Base-by-base conservation (phyloP, 2,888 invertebrate species). In the Drosophila phalerata region DNA sequence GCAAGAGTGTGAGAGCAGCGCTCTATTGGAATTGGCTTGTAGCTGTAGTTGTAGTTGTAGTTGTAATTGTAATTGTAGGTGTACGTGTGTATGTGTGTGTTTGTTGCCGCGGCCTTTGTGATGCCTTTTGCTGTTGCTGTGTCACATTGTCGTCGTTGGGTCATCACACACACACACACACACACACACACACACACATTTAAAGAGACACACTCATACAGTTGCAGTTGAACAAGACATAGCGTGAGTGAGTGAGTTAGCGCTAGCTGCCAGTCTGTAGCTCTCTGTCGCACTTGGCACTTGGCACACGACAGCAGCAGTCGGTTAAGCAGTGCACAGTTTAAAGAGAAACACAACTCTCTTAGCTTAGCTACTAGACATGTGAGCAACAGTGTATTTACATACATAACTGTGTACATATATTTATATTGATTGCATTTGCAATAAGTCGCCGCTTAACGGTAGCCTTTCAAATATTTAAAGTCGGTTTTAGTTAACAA, bases 141-240 rank as follows among this genome's bases (percentile, higher is more conserved):
- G 84, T 81, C 84, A 86, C 77, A 86, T 79, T 86, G 83, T 85
- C 83, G 83, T 81, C 85, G 86, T 83, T 81, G 76, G 83, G 83
- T 85, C 86, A 86, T 65, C 73, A 68, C 58, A 68, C 55, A 68
- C 30, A 58, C 45, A 67, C 62, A 51, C 38, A 42, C 40, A 63
- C 15, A 57, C 32, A 34, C 34, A 34, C 9, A 9, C 62, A 51
- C 38, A 42, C 40, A 63, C 15, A 57, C 32, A 34, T 13, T n/a
- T 3, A 9, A 3, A 2, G 30, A 34, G 2, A 37, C 13, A 62
- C 48, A 64, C 62, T 45, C 34, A 43, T 37, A 66, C 11, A 13
- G 38, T 13, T 63, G 57, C 61, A 58, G 25, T 1, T n/a, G 0
- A 28, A 28, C 0, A 48, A 15, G 15, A 6, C 51, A 61, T 3